phyloP scores from a whole-genome alignment of 2,888 invertebrate genomes.

The Candidula unifasciata region DNA sequence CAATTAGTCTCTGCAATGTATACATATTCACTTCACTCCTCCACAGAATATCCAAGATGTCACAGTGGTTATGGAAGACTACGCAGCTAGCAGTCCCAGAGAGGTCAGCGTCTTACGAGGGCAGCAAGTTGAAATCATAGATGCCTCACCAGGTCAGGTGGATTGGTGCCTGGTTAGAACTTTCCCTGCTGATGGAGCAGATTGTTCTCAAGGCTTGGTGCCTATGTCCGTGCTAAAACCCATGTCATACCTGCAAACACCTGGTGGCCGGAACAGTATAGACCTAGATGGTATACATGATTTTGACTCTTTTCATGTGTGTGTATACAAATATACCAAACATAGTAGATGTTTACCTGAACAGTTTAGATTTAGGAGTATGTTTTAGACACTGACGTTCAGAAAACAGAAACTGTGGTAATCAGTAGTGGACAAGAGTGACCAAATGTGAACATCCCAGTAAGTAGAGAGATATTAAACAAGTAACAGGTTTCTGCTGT shows the following conservation, averaged over 20 bases:
- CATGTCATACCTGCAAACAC: conserved; percentile 69
- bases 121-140: conserved; percentile 94
- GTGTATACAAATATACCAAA: no score
- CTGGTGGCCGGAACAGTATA: conserved; percentile 73
- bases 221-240: conserved; percentile 77
- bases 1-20: not conserved
- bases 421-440: no score
- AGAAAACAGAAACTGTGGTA: no score
- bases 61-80: conserved; percentile 83
- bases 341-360: no score
- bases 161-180: conserved; percentile 79
- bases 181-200: conserved; percentile 65
- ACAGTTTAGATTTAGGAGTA: no score
- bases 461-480: no score
- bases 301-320: no score
- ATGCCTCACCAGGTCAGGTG: conserved; percentile 79
- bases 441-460: no score
- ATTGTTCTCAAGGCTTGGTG: conserved; percentile 76
- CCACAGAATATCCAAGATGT: conserved; percentile 58
- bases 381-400: no score
- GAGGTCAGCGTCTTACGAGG: conserved; percentile 92
- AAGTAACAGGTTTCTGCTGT: no score
- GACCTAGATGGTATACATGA: conserved; percentile 75
- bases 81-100: conserved; percentile 84
- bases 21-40: not conserved